Evolutionary conservation across 2,113 vertebrate species (phyloP).

Genomic region (Pontoporia blainvillei): DNA sequence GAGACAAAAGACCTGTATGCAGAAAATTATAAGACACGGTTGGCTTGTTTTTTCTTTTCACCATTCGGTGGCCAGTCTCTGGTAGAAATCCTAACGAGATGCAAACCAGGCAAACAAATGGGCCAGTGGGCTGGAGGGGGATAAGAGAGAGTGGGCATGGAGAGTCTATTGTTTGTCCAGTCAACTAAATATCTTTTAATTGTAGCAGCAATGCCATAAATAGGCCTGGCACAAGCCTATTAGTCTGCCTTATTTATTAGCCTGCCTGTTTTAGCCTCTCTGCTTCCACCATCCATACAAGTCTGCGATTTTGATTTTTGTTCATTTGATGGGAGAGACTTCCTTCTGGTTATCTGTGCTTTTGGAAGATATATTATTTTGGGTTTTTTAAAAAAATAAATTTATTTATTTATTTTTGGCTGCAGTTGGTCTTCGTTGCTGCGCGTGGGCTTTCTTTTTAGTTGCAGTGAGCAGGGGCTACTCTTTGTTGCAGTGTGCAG

Average conservation of each 20-base stretch:
- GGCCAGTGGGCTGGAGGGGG: not conserved
- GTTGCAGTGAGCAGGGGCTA: no score
- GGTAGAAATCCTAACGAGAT: not conserved
- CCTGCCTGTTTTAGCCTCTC: not conserved
- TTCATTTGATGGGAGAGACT: not conserved
- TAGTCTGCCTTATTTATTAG: not conserved
- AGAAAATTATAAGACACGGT: no score
- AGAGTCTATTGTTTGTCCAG: not conserved
- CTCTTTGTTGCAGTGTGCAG: no score
- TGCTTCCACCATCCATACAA: not conserved
- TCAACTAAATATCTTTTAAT: not conserved
- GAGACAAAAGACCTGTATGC: no score
- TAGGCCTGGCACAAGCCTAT: not conserved
- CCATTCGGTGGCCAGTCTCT: not conserved
- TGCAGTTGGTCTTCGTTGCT: no score
- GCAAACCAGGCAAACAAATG: not conserved
- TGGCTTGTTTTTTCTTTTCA: slow-evolving; percentile 25
- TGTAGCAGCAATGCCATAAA: not conserved
- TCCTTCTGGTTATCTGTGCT: not conserved
- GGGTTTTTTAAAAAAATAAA: no score
- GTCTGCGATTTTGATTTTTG: not conserved
- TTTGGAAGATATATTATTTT: not conserved
- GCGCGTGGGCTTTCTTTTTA: no score
- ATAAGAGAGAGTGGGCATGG: not conserved
- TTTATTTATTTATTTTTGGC: no score